Evolutionary conservation across 2,797 vertebrate genomes (phyloP).

Genomic region (Limnodromus scolopaceus): DNA sequence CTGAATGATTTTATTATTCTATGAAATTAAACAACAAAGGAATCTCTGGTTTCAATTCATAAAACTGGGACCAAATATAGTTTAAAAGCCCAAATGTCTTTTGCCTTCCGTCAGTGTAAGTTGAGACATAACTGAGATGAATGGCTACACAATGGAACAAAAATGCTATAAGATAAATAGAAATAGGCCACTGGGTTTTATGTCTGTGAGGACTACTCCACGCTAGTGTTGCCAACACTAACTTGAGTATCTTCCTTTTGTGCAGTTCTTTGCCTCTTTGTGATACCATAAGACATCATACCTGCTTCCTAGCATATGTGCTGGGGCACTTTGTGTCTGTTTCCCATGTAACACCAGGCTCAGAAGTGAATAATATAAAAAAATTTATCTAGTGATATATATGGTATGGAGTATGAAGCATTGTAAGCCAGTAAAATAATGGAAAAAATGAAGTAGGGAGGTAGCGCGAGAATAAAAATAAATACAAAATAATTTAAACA

Average conservation of each 20-base stretch:
- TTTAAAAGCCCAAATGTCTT: neutral
- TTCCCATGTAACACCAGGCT: fast-evolving
- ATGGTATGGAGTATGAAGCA: neutral
- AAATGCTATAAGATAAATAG: neutral
- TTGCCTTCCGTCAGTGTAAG: neutral
- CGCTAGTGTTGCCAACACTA: neutral
- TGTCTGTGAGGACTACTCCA: neutral
- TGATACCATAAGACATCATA: fast-evolving
- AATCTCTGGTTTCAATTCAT: neutral
- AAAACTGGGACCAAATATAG: neutral
- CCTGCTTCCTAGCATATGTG: neutral
- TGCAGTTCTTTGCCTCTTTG: neutral
- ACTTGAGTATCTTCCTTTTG: neutral
- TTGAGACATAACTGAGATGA: neutral
- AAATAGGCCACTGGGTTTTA: neutral
- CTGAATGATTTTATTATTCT: neutral
- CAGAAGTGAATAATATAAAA: neutral
- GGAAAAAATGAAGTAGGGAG: neutral
- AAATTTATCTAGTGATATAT: neutral
- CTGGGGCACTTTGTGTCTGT: neutral
- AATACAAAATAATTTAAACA: neutral
- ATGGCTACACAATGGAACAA: neutral
- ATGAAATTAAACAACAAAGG: neutral
- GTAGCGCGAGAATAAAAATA: neutral
- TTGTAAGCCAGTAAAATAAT: neutral